phyloP scores from a whole-genome alignment of 2,797 vertebrate genomes.

The Karalla daura region DNA sequence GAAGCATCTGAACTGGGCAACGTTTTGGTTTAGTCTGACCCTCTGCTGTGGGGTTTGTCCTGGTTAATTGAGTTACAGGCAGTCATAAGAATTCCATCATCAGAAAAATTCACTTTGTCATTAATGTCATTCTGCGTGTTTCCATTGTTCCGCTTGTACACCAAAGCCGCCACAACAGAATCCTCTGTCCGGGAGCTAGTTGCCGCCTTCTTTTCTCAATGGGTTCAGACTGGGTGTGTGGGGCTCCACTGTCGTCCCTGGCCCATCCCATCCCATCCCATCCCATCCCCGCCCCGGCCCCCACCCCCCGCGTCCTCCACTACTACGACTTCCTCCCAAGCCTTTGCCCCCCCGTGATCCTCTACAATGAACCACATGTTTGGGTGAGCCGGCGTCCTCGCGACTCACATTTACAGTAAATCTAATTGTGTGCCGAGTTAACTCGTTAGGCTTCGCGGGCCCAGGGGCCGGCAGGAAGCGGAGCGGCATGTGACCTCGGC shows the following conservation, averaged over 20 bases:
- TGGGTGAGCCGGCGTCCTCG: constrained; percentile 51
- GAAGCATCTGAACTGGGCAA: constrained; percentile 28
- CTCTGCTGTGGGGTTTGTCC: constrained; percentile 1
- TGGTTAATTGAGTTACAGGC: constrained; percentile 29
- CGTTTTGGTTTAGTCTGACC: constrained; percentile 10
- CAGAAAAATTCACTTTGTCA: background rate
- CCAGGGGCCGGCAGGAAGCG: background rate
- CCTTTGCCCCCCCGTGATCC: background rate
- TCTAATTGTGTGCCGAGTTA: constrained; percentile 74
- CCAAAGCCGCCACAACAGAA: too few species aligned
- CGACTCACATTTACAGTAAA: constrained; percentile 79
- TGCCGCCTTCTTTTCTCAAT: constrained; percentile 21
- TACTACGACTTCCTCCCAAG: background rate
- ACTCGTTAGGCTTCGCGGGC: constrained; percentile 54
- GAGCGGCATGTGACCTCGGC: constrained; percentile 15
- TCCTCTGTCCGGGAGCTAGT: background rate
- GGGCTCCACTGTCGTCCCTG: too few species aligned
- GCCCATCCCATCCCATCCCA: background rate
- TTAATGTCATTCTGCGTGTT: background rate
- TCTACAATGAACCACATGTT: constrained; percentile 43
- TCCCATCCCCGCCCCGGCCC: background rate
- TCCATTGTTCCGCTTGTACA: background rate
- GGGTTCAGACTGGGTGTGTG: background rate
- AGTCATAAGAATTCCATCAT: constrained; percentile 52
- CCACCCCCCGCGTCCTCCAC: background rate